phyloP scores from a whole-genome alignment of 2,113 vertebrate species.

The Rhegmatorhina hoffmannsi region DNA sequence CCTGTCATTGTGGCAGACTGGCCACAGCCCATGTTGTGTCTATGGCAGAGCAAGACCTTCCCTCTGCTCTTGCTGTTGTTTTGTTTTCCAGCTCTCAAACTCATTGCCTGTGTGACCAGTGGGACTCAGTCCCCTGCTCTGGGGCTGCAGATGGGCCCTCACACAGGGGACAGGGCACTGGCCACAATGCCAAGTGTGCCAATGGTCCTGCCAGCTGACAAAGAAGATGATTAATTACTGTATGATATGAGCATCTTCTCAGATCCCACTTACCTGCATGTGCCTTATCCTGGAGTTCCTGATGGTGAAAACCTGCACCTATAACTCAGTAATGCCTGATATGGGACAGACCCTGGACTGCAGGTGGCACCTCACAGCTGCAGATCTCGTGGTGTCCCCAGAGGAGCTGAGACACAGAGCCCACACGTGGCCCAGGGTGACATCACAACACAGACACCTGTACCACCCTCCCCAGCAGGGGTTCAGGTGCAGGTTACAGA shows the following conservation, averaged over 20 bases:
- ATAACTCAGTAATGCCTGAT: rapidly evolving
- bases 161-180: background rate
- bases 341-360: background rate
- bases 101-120: rapidly evolving
- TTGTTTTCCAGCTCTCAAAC: background rate
- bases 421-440: rapidly evolving
- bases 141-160: background rate
- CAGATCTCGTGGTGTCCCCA: background rate
- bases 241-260: background rate
- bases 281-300: background rate
- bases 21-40: background rate
- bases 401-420: background rate
- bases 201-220: background rate
- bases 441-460: background rate
- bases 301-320: background rate
- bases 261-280: background rate
- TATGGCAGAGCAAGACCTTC: background rate
- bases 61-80: background rate
- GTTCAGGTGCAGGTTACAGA: background rate
- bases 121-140: background rate
- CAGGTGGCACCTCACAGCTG: background rate
- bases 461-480: rapidly evolving
- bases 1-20: background rate
- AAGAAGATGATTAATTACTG: background rate
- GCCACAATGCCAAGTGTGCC: background rate